These are phyloP conservation scores for Abscondita cerata DNA, from an alignment of 2,888 invertebrate species.

Conservation along the genomic window DNA sequence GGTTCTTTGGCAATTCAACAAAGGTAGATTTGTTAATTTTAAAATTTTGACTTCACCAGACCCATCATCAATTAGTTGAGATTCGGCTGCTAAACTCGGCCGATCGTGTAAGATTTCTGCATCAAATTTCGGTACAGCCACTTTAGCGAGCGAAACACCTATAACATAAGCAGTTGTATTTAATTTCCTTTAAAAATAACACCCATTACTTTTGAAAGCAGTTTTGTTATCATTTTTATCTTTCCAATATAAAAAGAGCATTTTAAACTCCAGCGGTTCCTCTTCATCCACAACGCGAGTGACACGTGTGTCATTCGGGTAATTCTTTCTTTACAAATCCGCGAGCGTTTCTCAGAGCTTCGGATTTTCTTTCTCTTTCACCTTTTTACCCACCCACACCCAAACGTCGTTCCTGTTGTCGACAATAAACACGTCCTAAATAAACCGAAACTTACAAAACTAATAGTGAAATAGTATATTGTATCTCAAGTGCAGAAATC, in stretches of 20 bases:
- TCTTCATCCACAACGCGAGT: constrained; percentile 79
- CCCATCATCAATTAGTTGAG: constrained; percentile 91
- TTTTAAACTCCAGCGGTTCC: constrained; percentile 87
- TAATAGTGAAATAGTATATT: no score
- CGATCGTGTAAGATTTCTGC: constrained; percentile 81
- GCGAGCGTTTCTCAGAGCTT: constrained; percentile 87
- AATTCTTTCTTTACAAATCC: constrained; percentile 86
- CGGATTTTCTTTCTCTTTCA: constrained; percentile 75
- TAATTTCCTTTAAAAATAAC: no score
- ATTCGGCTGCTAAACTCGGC: constrained; percentile 83
- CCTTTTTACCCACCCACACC: constrained; percentile 89
- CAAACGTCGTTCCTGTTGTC: constrained; percentile 85
- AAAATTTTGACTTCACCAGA: constrained; percentile 79
- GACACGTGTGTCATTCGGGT: constrained; percentile 77
- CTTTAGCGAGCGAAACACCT: constrained; percentile 36
- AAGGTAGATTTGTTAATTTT: constrained; percentile 68
- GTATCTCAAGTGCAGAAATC: no score
- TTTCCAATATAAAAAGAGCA: constrained; percentile 78
- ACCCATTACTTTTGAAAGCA: constrained; percentile 48
- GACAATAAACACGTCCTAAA: constrained; percentile 75
- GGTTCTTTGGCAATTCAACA: constrained; percentile 69
- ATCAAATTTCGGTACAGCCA: constrained; percentile 72
- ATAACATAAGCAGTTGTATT: no score
- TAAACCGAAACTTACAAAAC: constrained; percentile 17
- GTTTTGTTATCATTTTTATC: constrained; percentile 55